These are phyloP conservation scores for Telmatherina bonti DNA, from an alignment of 2,797 vertebrate genomes.

Conservation along the genomic window DNA sequence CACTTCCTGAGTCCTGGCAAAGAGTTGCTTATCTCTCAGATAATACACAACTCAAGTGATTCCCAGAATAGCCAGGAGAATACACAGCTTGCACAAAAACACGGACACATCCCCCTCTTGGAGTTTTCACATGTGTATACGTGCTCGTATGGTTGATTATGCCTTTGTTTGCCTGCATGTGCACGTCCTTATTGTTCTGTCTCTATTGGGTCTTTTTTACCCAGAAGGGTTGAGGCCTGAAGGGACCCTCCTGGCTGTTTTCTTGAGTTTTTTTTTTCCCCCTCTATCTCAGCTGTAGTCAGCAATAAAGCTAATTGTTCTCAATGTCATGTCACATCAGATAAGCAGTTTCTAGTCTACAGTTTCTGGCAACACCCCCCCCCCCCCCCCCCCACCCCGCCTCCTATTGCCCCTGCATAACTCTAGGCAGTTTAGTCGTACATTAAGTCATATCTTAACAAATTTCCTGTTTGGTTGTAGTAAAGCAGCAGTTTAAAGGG, in stretches of 20 bases:
- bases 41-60: conserved; percentile 79
- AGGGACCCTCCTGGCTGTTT: conserved; percentile 51
- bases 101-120: conserved; percentile 46
- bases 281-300: conserved; percentile 58
- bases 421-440: conserved; percentile 20
- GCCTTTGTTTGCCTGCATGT: conserved; percentile 24
- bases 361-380: too few species aligned
- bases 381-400: too few species aligned
- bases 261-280: background rate
- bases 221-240: too few species aligned
- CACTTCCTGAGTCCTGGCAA: conserved; percentile 84
- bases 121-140: conserved; percentile 12
- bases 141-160: conserved; percentile 10
- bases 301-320: conserved; percentile 60
- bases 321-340: conserved; percentile 40
- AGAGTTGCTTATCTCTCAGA: conserved; percentile 84
- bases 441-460: conserved; percentile 32
- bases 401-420: conserved; percentile 3
- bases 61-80: conserved; percentile 83
- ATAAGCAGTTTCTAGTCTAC: conserved; percentile 42
- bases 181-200: conserved; percentile 56
- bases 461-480: background rate
- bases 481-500: background rate
- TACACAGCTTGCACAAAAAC: conserved; percentile 67
- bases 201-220: conserved; percentile 18